Evolutionary conservation across 2,888 invertebrate genomes (phyloP).

Genomic region (Acrobasis repandana): DNA sequence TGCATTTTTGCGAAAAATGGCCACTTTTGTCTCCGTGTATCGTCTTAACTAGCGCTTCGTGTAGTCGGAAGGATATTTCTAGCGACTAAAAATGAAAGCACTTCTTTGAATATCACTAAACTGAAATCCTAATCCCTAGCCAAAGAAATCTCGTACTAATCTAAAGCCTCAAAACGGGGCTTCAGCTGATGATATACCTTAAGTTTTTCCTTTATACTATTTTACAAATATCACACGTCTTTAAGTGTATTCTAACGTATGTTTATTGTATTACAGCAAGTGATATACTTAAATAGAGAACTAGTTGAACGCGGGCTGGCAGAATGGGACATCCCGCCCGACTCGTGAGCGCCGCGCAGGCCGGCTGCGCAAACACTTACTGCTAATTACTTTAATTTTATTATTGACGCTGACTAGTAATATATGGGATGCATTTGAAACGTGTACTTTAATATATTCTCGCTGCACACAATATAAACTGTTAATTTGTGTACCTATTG

Average conservation of each 20-base stretch:
- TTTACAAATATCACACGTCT: no score
- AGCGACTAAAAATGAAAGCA: no score
- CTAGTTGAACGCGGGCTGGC: constrained; percentile 92
- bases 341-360: constrained; percentile 60
- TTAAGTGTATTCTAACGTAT: constrained; percentile 6
- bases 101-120: no score
- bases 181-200: no score
- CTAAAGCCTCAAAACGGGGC: no score
- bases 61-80: no score
- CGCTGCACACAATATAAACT: constrained; percentile 31
- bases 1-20: no score
- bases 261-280: constrained; percentile 82
- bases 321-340: constrained; percentile 85
- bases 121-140: no score
- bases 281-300: constrained; percentile 93
- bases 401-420: constrained; percentile 58
- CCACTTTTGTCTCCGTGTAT: no score
- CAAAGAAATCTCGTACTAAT: no score
- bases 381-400: constrained; percentile 35
- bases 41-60: no score
- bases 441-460: constrained; percentile 33
- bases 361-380: constrained; percentile 30
- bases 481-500: constrained; percentile 38
- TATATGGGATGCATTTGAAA: constrained; percentile 67
- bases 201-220: no score